Evolutionary conservation across 2,888 invertebrate genomes (phyloP).

Genomic region (Nephrotoma flavescens): DNA sequence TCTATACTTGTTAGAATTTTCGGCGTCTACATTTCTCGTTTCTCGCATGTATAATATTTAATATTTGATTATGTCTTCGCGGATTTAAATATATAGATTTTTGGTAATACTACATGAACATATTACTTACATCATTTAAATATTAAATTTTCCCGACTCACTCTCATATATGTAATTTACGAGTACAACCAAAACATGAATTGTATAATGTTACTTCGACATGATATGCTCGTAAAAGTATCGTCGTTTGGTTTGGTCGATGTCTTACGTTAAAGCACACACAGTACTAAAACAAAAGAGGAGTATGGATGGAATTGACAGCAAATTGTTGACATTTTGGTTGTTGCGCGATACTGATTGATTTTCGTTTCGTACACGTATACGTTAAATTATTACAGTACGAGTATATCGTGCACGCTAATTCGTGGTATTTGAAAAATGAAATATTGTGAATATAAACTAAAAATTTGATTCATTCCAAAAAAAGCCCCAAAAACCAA

Average conservation of each 20-base stretch:
- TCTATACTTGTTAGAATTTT: background rate
- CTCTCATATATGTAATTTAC: background rate
- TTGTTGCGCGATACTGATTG: background rate
- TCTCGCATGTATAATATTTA: background rate
- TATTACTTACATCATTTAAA: background rate
- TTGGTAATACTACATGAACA: background rate
- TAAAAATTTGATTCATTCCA: background rate
- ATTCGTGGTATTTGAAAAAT: background rate
- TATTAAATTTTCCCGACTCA: background rate
- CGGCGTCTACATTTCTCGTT: background rate
- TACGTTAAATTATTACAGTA: background rate
- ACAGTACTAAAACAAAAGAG: background rate
- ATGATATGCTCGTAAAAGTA: background rate
- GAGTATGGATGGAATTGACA: background rate
- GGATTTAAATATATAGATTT: background rate
- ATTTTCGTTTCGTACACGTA: background rate
- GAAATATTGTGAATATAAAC: background rate
- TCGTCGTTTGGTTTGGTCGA: background rate
- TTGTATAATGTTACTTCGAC: background rate
- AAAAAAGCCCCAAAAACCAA: background rate
- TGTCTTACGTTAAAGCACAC: background rate
- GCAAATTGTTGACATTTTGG: background rate
- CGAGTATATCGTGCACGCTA: background rate
- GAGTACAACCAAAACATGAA: background rate
- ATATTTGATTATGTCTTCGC: background rate